Percentiles rank a stretch among this genome's conserved stretches.
Conservation (phyloP, 2,888 invertebrate species). For the Lingula anatina region DNA sequence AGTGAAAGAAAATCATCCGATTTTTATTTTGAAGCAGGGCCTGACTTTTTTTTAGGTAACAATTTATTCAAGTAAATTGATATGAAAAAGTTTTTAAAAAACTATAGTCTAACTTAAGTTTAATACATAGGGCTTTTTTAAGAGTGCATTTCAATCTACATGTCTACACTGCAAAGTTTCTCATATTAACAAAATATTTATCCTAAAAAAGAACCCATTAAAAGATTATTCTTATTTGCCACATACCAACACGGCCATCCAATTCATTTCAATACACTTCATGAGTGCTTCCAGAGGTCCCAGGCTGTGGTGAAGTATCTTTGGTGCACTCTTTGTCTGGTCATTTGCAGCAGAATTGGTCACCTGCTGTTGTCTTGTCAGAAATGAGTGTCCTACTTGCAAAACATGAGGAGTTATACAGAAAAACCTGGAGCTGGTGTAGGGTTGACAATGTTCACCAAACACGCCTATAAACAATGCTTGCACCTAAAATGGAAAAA, state of each 20-base stretch:
- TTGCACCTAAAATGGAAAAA: constrained; percentile 24
- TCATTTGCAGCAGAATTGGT: constrained; percentile 4
- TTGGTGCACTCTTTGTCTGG: constrained; percentile 8
- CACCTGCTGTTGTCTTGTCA: constrained; percentile 13
- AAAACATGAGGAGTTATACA: constrained; percentile 24
- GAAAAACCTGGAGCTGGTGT: constrained; percentile 14
- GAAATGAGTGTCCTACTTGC: constrained; percentile 47
- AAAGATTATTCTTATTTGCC: no score
- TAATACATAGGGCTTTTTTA: no score
- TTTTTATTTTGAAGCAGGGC: no score
- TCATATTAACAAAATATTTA: no score
- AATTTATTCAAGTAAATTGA: no score
- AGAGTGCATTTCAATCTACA: no score
- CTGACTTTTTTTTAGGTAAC: no score
- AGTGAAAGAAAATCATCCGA: no score
- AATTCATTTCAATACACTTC: constrained; percentile 84
- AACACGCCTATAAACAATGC: constrained; percentile 52
- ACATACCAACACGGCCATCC: constrained; percentile 88
- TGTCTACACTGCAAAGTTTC: no score
- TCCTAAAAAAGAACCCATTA: no score
- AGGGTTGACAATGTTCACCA: constrained; percentile 46
- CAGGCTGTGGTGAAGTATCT: constrained; percentile 48
- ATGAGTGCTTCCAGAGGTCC: constrained; percentile 71
- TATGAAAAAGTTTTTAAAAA: no score
- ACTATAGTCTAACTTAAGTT: no score